Evolutionary conservation across 2,113 vertebrate species (phyloP).

Genomic region (Nyctereutes procyonoides): DNA sequence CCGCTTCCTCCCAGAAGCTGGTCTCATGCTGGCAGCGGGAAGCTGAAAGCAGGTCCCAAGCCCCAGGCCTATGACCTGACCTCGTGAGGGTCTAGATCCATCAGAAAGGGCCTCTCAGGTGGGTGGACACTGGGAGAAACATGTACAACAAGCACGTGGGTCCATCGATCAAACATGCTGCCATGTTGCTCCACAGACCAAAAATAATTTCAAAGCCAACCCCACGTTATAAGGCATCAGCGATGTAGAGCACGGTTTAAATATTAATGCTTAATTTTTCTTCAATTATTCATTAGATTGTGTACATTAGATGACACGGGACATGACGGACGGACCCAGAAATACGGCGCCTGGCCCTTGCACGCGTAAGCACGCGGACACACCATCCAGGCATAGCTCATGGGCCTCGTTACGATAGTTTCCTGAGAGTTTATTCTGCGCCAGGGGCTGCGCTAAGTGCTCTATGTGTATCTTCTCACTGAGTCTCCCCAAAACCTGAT

Average conservation of each 20-base stretch:
- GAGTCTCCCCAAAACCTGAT: neutral
- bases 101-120: neutral
- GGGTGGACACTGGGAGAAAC: neutral
- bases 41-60: neutral
- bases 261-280: slow-evolving; percentile 49
- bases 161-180: neutral
- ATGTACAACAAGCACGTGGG: neutral
- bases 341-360: neutral
- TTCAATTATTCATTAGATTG: slow-evolving; percentile 51
- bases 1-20: neutral
- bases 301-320: neutral
- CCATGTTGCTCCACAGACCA: neutral
- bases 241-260: neutral
- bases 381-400: neutral
- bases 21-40: neutral
- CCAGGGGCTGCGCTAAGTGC: neutral
- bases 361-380: fast-evolving
- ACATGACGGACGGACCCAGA: neutral
- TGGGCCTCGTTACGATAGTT: no score
- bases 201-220: neutral
- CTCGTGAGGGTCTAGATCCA: neutral
- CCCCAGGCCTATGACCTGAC: neutral
- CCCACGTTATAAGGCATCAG: neutral
- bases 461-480: neutral
- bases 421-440: neutral